Evolutionary conservation across 2,888 invertebrate species (phyloP), one percentile per base, ranked within the genome.

Genomic region (Protophormia terraenovae): DNA sequence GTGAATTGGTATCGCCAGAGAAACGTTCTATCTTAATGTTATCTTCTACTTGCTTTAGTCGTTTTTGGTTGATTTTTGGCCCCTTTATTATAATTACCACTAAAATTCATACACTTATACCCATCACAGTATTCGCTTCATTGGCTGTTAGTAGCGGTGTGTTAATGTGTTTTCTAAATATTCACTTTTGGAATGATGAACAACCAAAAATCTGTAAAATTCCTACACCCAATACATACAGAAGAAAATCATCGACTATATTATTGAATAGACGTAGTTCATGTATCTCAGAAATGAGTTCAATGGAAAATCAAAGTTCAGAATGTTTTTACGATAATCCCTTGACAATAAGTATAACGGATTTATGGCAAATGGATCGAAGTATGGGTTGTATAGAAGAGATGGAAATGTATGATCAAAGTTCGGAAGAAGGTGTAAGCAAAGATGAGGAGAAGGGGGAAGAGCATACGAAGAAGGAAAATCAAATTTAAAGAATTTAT

Each of bases 1-100:
- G 91, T 0, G 92, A 93, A 83, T 87, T 93, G 80, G 92, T 93
- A 0, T 88, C 90, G 1, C 66, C 86, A 0, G 89, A 90, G 8
- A 91, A 91, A 16, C 89, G 91, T 1, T 78, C 89, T 0, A 73
- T 89, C 0, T 87, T 91, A 4, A 89, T 90, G 88, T 89, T 90
- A 27, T 92, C 91, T 2, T 90, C 91, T 14, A 88, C 89, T 12
- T 90, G 90, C 0, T 92, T 90, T 78, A 91, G 91, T 14, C 89
- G 92, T 3, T 86, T 91, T 27, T 92, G 91, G 86, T 67, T 92
- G 16, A 86, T 91, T 1, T 87, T 91, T 45, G 90, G 89, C 1
- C 92, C 92, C 0, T 87, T 91, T 41, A 88, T 92, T 35, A 89
- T 89, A 32, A 89, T 91, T 0, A 86, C 91, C 29, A 89, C 89